Evolutionary conservation across 2,113 vertebrate species (phyloP).

Genomic region (Semnornis frantzii): DNA sequence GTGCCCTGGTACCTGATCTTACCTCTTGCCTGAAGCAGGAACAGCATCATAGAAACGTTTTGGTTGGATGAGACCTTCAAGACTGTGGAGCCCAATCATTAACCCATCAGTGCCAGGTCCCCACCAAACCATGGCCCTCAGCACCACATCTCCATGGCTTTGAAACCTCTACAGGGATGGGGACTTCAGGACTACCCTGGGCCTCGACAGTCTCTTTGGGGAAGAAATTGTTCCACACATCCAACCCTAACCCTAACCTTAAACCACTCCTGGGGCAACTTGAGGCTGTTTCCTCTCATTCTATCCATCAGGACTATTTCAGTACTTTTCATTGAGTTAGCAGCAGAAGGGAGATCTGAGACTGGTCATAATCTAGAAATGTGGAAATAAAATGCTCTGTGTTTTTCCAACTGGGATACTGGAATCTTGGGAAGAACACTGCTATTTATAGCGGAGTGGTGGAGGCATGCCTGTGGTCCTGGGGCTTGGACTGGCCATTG

Average conservation of each 20-base stretch:
- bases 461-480: not conserved
- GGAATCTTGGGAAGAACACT: not conserved
- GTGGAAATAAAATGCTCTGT: not conserved
- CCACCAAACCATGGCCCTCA: not conserved
- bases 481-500: not conserved
- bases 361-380: not conserved
- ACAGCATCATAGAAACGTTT: not conserved
- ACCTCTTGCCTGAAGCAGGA: not conserved
- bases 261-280: not conserved
- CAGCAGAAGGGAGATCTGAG: not conserved
- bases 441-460: not conserved
- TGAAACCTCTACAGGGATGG: not conserved
- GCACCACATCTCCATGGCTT: not conserved
- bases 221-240: not conserved
- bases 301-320: not conserved
- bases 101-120: not conserved
- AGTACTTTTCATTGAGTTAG: not conserved
- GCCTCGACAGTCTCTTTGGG: not conserved
- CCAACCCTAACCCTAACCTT: not conserved
- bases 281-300: not conserved
- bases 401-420: not conserved
- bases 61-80: not conserved
- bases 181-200: no score
- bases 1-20: accelerated
- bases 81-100: no score